Percentiles rank a stretch among this genome's conserved stretches.
Evolutionary conservation across 2,888 invertebrate species (phyloP).

Genomic region (Herminia tarsipennalis): DNA sequence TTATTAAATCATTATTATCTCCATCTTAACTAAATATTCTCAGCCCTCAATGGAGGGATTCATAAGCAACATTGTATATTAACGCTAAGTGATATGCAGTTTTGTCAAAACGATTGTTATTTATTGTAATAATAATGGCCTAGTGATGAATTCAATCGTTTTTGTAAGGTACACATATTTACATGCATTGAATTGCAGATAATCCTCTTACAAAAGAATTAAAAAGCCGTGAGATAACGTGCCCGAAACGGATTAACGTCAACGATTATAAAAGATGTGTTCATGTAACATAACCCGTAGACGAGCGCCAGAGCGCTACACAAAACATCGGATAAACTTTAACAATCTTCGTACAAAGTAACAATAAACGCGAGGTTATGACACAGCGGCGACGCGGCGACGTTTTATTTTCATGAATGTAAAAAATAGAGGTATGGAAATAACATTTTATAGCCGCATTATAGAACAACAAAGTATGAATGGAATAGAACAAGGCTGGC

Average conservation of each 20-base stretch:
- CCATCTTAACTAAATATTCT: slow-evolving; percentile 19
- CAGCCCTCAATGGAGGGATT: not conserved
- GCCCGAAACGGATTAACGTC: slow-evolving; percentile 68
- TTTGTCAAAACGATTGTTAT: not conserved
- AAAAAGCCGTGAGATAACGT: slow-evolving; percentile 60
- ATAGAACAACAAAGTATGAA: slow-evolving; percentile 44
- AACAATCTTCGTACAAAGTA: slow-evolving; percentile 41
- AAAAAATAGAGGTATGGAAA: slow-evolving; percentile 43
- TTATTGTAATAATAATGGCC: slow-evolving; percentile 1
- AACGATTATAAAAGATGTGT: slow-evolving; percentile 55
- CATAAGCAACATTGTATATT: not conserved
- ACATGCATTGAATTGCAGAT: slow-evolving; percentile 13
- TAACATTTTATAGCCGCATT: slow-evolving; percentile 43
- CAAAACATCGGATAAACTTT: slow-evolving; percentile 37
- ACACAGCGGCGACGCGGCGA: slow-evolving; percentile 29
- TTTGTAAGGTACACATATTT: not conserved
- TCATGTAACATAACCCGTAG: slow-evolving; percentile 29
- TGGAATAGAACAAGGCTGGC: slow-evolving; percentile 40
- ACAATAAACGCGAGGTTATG: slow-evolving; percentile 44
- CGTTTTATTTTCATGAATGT: slow-evolving; percentile 36
- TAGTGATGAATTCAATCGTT: too few species aligned
- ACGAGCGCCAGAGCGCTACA: slow-evolving; percentile 7
- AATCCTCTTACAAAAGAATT: slow-evolving; percentile 38
- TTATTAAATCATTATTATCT: slow-evolving; percentile 28
- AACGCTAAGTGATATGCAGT: not conserved